These are phyloP conservation scores for Eulimnadia texana DNA, from an alignment of 1,140 invertebrate genomes.

Conservation along the genomic window DNA sequence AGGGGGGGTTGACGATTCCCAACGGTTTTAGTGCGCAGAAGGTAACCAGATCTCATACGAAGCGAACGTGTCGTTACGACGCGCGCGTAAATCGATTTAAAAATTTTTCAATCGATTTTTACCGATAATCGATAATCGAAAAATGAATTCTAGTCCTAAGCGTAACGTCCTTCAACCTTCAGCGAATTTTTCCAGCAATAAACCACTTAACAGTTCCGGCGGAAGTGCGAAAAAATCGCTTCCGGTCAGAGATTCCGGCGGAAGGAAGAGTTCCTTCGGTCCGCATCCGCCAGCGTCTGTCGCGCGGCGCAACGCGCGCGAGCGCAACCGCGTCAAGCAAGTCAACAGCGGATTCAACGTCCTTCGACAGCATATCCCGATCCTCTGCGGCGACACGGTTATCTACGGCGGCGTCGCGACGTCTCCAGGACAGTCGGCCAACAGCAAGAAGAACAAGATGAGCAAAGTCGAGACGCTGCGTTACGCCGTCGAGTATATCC, in stretches of 20 bases:
- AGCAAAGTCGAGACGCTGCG: conserved; percentile 40
- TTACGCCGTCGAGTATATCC: conserved; percentile 38
- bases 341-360: conserved; percentile 39
- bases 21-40: neutral
- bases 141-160: neutral
- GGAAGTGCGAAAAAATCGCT: neutral
- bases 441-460: conserved; percentile 42
- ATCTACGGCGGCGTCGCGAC: conserved; percentile 1
- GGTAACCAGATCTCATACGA: neutral
- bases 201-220: neutral
- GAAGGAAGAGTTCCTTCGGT: conserved; percentile 7
- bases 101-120: no score
- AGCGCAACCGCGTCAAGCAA: conserved; percentile 85
- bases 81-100: no score
- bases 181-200: neutral
- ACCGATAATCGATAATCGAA: no score
- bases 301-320: conserved; percentile 75
- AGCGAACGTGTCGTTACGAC: neutral
- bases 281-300: conserved; percentile 53
- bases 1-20: neutral
- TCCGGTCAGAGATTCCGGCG: neutral
- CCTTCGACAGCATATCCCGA: conserved; percentile 27
- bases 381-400: neutral
- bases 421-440: neutral
- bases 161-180: neutral